Percentiles rank a stretch among this genome's conserved stretches.
phyloP scores from a whole-genome alignment of 2,113 vertebrate genomes.

The Gnathonemus echidnorhynchus region DNA sequence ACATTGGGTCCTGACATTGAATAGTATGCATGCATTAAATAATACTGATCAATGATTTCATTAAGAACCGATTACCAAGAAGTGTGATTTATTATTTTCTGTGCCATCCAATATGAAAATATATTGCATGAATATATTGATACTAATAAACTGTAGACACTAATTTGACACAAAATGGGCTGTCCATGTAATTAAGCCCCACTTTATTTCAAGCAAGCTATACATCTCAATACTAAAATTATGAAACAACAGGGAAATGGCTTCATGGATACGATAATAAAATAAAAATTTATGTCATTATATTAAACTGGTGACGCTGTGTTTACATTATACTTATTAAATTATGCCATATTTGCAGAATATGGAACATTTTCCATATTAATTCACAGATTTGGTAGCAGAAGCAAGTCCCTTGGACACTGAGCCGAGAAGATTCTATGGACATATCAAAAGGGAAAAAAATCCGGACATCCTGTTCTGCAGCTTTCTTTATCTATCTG shows the following conservation, averaged over 20 bases:
- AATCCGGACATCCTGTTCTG: not conserved
- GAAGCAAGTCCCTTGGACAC: not conserved
- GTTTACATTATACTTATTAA: not conserved
- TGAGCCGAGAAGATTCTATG: not conserved
- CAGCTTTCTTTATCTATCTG: not conserved
- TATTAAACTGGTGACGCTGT: not conserved
- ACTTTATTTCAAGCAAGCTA: not conserved
- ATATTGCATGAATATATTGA: not conserved
- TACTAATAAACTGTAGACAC: not conserved
- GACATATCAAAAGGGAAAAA: not conserved
- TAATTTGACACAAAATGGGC: not conserved
- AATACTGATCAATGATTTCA: slow-evolving; percentile 2
- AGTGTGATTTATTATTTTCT: not conserved
- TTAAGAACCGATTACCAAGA: not conserved
- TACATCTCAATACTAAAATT: not conserved
- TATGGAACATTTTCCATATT: not conserved
- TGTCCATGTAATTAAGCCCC: not conserved
- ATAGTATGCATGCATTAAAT: not conserved
- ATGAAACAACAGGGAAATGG: not conserved
- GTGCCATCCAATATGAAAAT: not conserved
- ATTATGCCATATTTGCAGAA: not conserved
- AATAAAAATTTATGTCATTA: not conserved
- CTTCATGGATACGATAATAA: not conserved
- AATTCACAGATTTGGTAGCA: not conserved
- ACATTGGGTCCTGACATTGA: not conserved